Evolutionary conservation across 2,113 vertebrate genomes (phyloP), one percentile per base, ranked within the genome.

Genomic region (Sorex fumeus): DNA sequence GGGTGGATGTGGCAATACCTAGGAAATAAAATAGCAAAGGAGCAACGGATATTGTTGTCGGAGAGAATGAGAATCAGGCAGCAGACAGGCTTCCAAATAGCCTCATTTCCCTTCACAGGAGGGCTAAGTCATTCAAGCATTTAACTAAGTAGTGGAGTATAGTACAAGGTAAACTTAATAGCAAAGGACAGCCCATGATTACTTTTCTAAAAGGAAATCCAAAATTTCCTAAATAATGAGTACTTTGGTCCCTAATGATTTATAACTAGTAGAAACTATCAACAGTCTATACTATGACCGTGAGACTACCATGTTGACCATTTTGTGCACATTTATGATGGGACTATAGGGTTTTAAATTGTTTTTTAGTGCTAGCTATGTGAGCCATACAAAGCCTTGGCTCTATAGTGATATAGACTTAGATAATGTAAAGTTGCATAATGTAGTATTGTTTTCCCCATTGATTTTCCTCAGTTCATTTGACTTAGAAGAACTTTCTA

Each of bases 401-500:
- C 53, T 91, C 78, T 91, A 66, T 88, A 93, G 87, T 40, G 18
- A 71, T 91, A 30, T 16, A 89, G 28, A 75, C 50, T 87, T 66
- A 60, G 13, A 67, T 47, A 92, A 79, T 8, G 53, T 60, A 45
- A 84, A 84, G 23, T 80, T 87, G 10, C 36, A 66, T 36, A 78
- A 18, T 76, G 13, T 43, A 12, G 3, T 36, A 27, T 2, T 60
- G 15, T 19, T 40, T 40, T 3, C 18, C 43, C 28, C 47, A 74
- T 8, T 43, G 12, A 80, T 45, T 92, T 36, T 80, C 67, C 67
- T 92, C 43, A 91, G 71, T 70, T 91, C 30, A 69, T 89, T 77
- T 84, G 83, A 90, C 47, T 86, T 40, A 70, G 45, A 93, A 70
- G 34, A 83, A 47, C 57, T 87, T 87, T 87, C 32, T 53, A 76